These are phyloP conservation scores for Myzus persicae DNA, from an alignment of 1,140 invertebrate genomes.

Conservation along the genomic window DNA sequence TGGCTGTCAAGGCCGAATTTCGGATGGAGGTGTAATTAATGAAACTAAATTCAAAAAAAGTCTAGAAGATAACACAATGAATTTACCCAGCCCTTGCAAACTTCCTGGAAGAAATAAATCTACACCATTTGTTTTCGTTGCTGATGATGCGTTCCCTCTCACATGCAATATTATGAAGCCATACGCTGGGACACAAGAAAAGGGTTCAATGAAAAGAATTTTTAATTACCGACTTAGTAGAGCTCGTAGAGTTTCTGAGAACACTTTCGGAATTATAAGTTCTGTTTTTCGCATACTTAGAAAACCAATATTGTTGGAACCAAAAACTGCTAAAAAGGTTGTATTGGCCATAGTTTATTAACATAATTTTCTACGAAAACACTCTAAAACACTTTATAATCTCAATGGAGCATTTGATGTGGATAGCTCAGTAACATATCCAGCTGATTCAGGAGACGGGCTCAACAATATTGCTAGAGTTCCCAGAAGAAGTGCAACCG, in stretches of 20 bases:
- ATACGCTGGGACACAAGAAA: slow-evolving; percentile 66
- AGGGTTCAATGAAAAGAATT: slow-evolving; percentile 63
- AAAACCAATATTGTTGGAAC: slow-evolving; percentile 63
- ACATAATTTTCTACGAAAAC: slow-evolving; percentile 59
- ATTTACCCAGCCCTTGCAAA: background rate
- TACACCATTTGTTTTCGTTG: slow-evolving; percentile 63
- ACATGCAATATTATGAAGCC: slow-evolving; percentile 66
- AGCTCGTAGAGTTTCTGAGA: slow-evolving; percentile 66
- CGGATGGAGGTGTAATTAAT: slow-evolving; percentile 64
- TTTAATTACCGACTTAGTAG: slow-evolving; percentile 65
- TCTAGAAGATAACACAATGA: slow-evolving; percentile 61
- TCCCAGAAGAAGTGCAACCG: too few relatives aligned
- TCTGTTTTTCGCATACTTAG: slow-evolving; percentile 65
- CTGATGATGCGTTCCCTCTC: slow-evolving; percentile 67
- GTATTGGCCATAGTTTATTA: slow-evolving; percentile 61
- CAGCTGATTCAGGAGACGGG: too few relatives aligned
- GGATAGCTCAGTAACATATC: too few relatives aligned
- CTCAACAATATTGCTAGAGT: too few relatives aligned
- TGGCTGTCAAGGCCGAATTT: slow-evolving; percentile 64
- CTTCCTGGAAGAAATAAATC: background rate
- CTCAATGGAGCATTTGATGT: too few relatives aligned
- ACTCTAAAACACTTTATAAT: too few relatives aligned
- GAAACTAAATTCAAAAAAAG: slow-evolving; percentile 61
- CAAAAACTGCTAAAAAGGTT: slow-evolving; percentile 61
- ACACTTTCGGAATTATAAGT: slow-evolving; percentile 67